These are phyloP conservation scores for Drosophila paulistorum DNA, from an alignment of 1,140 invertebrate species.

Conservation along the genomic window DNA sequence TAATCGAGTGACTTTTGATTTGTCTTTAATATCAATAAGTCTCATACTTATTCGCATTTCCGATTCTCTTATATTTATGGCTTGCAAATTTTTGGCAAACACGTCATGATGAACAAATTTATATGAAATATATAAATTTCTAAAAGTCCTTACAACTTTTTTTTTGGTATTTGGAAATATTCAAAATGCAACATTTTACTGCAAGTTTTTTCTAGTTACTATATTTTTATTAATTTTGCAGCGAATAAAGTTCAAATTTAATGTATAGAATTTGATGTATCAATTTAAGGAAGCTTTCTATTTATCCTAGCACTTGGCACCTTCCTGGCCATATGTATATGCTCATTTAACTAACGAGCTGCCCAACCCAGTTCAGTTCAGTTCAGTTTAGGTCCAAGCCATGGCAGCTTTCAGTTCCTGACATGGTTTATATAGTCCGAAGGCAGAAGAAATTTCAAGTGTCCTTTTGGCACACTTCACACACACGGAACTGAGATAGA, in stretches of 20 bases:
- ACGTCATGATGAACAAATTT: no score
- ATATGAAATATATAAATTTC: no score
- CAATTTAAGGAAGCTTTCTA: background rate
- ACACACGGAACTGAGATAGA: conserved; percentile 1
- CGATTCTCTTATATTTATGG: no score
- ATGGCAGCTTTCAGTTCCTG: conserved; percentile 9
- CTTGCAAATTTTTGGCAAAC: no score
- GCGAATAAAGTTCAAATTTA: background rate
- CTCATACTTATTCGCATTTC: no score
- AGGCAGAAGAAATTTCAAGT: conserved; percentile 13
- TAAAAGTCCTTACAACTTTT: no score
- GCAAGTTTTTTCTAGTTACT: no score
- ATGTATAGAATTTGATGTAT: background rate
- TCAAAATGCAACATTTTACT: no score
- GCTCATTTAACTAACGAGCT: conserved; percentile 21
- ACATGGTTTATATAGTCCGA: conserved; percentile 22
- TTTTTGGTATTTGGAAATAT: no score
- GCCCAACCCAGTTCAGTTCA: conserved; percentile 8
- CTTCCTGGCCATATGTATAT: background rate
- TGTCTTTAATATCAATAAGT: no score
- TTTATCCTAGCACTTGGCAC: background rate
- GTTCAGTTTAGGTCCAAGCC: conserved; percentile 5
- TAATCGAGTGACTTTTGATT: no score
- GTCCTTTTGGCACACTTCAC: conserved; percentile 22
- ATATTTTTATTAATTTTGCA: background rate